Evolutionary conservation across 1,140 invertebrate genomes (phyloP), one percentile per base, ranked within the genome.

Genomic region (Drosophila sulfurigaster): DNA sequence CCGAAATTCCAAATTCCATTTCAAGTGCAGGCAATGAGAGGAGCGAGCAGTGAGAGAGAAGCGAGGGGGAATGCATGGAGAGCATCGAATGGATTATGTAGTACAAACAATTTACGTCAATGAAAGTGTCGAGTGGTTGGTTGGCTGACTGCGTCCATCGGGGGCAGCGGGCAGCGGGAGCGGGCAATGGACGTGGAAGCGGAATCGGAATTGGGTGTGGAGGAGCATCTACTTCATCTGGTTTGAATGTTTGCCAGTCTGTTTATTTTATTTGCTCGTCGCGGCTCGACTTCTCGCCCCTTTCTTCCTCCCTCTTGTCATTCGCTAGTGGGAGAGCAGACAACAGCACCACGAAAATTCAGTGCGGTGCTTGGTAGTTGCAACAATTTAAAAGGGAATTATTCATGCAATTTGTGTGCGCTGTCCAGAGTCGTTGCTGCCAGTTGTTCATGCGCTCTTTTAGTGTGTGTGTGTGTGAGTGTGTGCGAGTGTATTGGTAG

Each of bases 311-410:
- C n/a, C 5, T 1, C 3, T 1, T n/a, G 15, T 8, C 10, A 11
- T 5, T 3, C 25, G 7, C 3, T 15, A 48, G 46, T 30, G 38
- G 52, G 28, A 43, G 25, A 5, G 20, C 25, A 30, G 10, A 38
- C 28, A 48, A 20, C 46, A 48, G 3, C 16, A 20, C 7, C 52
- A 32, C 7, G 45, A 15, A 25, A 13, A 43, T 77, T 49, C 35
- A 46, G 59, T 78, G 28, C 60, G 62, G 56, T 75, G 59, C 64
- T 80, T 69, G 76, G 65, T 75, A 77, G 79, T 82, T 81, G 75
- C 78, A 51, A 79, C 78, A 91, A 91, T 87, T 91, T 87, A 73
- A 91, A 91, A 91, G 88, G 58, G 88, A 91, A 91, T 91, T 91
- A 91, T 91, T 91, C 88, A 91, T 91, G 82, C 88, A 91, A 91